These are phyloP conservation scores for Oligia latruncula DNA, from an alignment of 2,888 invertebrate genomes.

Conservation along the genomic window DNA sequence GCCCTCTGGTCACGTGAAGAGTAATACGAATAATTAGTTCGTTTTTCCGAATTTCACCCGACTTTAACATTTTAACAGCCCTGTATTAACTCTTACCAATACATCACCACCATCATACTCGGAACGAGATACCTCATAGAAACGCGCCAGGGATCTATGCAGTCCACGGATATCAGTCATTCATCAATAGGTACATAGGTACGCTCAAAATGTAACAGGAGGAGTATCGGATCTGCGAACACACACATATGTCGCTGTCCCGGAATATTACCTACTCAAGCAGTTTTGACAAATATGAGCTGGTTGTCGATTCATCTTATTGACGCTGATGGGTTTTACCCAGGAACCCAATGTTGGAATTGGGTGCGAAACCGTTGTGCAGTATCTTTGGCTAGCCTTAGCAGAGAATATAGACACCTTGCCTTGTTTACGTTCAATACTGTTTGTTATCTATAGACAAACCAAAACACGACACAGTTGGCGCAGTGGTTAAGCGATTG, in stretches of 20 bases:
- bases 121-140: background rate
- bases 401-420: background rate
- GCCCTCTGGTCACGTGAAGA: background rate
- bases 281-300: conserved; percentile 27
- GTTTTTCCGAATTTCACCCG: background rate
- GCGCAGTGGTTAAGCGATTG: too few species aligned
- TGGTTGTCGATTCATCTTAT: conserved; percentile 16
- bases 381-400: background rate
- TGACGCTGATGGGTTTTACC: conserved; percentile 7
- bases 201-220: background rate
- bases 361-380: background rate
- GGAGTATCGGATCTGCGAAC: background rate
- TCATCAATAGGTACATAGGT: conserved; percentile 6
- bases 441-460: background rate
- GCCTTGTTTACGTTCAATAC: background rate
- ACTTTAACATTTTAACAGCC: background rate
- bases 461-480: too few species aligned
- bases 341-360: background rate
- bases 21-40: background rate
- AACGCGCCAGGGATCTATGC: background rate
- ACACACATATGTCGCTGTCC: background rate
- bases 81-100: background rate
- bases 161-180: too few species aligned
- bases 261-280: conserved; percentile 11
- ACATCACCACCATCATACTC: background rate